phyloP scores from a whole-genome alignment of 2,888 invertebrate species.

The Eurois occulta region DNA sequence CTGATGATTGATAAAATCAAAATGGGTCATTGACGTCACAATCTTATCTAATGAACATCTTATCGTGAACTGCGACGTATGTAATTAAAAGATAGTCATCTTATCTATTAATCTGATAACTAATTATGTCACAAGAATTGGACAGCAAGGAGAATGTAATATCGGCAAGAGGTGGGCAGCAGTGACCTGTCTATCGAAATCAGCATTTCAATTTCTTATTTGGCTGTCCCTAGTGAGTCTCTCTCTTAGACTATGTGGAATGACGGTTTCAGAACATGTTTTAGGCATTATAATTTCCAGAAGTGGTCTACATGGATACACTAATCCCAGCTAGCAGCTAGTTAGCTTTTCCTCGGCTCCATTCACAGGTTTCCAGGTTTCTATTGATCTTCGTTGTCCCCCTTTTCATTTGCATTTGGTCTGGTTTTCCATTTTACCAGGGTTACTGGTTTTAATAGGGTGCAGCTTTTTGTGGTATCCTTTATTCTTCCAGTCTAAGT shows the following conservation, averaged over 20 bases:
- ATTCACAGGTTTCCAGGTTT: neutral
- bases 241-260: neutral
- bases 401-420: neutral
- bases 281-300: neutral
- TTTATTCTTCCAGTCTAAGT: too few species aligned
- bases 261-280: neutral
- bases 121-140: conserved; percentile 4
- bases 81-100: conserved; percentile 26
- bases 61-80: neutral
- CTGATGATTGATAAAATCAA: neutral
- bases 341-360: neutral
- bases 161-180: too few species aligned
- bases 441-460: too few species aligned
- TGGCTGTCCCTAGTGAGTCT: neutral
- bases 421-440: neutral
- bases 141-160: neutral
- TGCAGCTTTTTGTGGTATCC: too few species aligned
- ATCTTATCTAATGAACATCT: conserved; percentile 12
- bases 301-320: neutral
- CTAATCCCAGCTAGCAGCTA: too few species aligned
- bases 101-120: conserved; percentile 1
- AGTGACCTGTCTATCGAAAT: neutral
- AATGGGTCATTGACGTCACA: conserved; percentile 12
- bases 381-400: neutral
- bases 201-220: neutral